Evolutionary conservation across 2,797 vertebrate species (phyloP), one percentile per base, ranked within the genome.

Genomic region (Lagothrix lagotricha): DNA sequence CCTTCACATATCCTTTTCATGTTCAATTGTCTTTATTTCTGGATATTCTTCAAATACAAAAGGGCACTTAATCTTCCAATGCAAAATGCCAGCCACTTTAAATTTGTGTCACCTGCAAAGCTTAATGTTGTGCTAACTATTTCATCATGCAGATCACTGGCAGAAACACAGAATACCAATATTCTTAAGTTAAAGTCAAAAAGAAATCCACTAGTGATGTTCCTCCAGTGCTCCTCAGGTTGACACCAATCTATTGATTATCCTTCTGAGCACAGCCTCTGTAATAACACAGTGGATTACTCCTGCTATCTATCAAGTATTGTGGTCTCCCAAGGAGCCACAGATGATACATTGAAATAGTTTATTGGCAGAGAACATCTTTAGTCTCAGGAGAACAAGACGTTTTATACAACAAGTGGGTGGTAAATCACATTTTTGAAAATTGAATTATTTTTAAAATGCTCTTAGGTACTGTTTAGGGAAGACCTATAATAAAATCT

Each of bases 351-450:
- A 96, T 96, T 94, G 67, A 96, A 97, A 90, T 91, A 76, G 85
- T 97, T 96, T 98, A 93, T 94, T 97, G 97, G 80, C 26, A 81
- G 50, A 95, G 90, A 96, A 84, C 85, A 84, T 96, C 82, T 96
- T 97, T 92, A 93, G 92, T 81, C 88, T 94, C 93, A 89, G 64
- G 96, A 98, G 90, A 97, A 95, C 85, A 96, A 97, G 93, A 82
- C 64, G 79, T 94, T 97, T 97, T 92, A 97, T 52, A 87, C 82
- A 98, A 81, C 84, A 97, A 97, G 86, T 97, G 76, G 79, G 96
- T 93, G 90, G 93, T 92, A 97, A 97, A 97, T 98, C 92, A 97
- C 52, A 96, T 76, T 97, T 97, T 86, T 91, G 48, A 91, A 95
- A 95, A 96, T 84, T 24, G 84, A 94, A 96, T 97, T 91, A 93